These are phyloP conservation scores for Griposia aprilina DNA, from an alignment of 2,888 invertebrate genomes.

Conservation along the genomic window DNA sequence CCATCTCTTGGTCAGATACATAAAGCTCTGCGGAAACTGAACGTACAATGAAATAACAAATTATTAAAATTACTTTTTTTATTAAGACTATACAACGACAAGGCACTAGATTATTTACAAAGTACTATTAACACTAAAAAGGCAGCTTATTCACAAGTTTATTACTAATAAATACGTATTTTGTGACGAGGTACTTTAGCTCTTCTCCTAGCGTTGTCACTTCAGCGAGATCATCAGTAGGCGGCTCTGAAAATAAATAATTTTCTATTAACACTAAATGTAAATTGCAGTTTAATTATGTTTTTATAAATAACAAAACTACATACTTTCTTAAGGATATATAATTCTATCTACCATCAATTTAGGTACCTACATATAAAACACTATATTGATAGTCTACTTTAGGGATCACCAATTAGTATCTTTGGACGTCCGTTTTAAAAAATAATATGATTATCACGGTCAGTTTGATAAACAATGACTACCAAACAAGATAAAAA, in stretches of 20 bases:
- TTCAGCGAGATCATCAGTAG: slow-evolving; percentile 81
- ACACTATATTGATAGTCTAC: not conserved
- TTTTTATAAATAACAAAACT: not conserved
- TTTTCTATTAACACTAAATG: not conserved
- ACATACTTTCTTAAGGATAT: not conserved
- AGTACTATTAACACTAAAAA: slow-evolving; percentile 46
- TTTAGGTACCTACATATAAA: too few species aligned
- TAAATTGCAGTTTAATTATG: not conserved
- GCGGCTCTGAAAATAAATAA: slow-evolving; percentile 78
- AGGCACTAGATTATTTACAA: slow-evolving; percentile 44
- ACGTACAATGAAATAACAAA: not conserved
- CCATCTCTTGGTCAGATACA: slow-evolving; percentile 2
- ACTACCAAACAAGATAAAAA: too few species aligned
- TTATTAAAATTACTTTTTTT: slow-evolving; percentile 11
- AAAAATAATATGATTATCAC: too few species aligned
- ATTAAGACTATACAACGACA: slow-evolving; percentile 29
- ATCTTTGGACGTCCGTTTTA: too few species aligned
- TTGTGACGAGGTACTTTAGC: slow-evolving; percentile 82
- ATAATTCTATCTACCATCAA: not conserved
- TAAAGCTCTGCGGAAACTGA: not conserved
- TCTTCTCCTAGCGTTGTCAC: slow-evolving; percentile 82
- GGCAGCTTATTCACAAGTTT: slow-evolving; percentile 76
- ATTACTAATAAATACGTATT: slow-evolving; percentile 82
- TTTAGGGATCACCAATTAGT: too few species aligned
- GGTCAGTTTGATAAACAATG: too few species aligned